Conservation (phyloP, 2,113 vertebrate genomes). For the Ameiurus melas region DNA sequence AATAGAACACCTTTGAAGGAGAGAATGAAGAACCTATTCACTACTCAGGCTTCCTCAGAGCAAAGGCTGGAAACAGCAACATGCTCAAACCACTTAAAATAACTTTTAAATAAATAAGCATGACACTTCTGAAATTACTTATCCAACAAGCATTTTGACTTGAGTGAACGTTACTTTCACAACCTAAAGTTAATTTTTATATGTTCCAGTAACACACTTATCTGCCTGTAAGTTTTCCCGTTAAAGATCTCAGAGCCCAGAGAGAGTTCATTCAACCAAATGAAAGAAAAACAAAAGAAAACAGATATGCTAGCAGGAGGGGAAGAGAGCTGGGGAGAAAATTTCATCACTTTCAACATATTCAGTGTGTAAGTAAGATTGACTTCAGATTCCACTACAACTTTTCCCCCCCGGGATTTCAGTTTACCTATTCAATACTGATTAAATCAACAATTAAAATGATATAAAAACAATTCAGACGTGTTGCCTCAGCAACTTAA, state of each 20-base stretch:
- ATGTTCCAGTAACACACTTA: not conserved
- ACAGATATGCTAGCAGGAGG: conserved; percentile 20
- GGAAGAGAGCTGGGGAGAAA: not conserved
- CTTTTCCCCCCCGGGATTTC: not conserved
- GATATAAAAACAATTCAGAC: conserved; percentile 55
- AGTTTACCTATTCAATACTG: not conserved
- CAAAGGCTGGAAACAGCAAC: conserved; percentile 3
- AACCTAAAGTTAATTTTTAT: not conserved
- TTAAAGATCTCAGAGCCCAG: not conserved
- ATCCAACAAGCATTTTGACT: not conserved
- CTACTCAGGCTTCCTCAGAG: not conserved
- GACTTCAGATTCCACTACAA: conserved; percentile 7
- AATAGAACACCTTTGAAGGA: conserved; percentile 46
- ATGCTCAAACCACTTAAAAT: not conserved
- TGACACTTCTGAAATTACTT: not conserved
- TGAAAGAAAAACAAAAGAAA: conserved; percentile 39
- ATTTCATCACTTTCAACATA: conserved; percentile 12
- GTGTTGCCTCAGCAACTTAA: not conserved
- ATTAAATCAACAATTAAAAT: conserved; percentile 27
- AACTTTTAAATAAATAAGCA: not conserved
- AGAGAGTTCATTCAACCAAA: conserved; percentile 29
- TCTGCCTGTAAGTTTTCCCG: not conserved
- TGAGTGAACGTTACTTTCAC: not conserved
- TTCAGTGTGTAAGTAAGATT: conserved; percentile 10
- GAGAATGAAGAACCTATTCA: conserved; percentile 33